Percentiles rank a stretch among this genome's conserved stretches.
These are phyloP conservation scores for Parus major DNA, from an alignment of 2,113 vertebrate species.

Conservation along the genomic window DNA sequence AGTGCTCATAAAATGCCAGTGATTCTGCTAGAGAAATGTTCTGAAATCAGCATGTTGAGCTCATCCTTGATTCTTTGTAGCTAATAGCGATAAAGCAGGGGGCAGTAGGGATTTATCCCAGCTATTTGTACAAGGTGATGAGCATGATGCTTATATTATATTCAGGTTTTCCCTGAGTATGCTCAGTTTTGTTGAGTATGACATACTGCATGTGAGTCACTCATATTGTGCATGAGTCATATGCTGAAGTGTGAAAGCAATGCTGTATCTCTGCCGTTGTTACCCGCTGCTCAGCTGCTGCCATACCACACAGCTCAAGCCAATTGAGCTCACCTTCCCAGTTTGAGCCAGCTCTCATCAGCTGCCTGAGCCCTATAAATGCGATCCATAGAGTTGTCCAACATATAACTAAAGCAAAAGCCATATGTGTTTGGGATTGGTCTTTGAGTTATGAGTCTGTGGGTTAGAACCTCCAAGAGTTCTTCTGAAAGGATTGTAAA, in stretches of 20 bases:
- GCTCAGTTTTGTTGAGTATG: slow-evolving; percentile 44
- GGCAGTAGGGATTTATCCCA: background rate
- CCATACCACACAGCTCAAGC: slow-evolving; percentile 30
- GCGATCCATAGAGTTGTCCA: background rate
- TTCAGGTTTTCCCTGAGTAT: background rate
- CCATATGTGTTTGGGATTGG: background rate
- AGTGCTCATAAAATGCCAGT: slow-evolving; percentile 36
- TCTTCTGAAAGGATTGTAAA: background rate
- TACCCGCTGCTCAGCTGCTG: slow-evolving; percentile 62
- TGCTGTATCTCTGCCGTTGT: slow-evolving; percentile 43
- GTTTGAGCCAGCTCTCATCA: slow-evolving; percentile 4
- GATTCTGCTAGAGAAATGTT: slow-evolving; percentile 21
- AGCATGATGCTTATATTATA: background rate
- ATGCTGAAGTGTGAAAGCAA: slow-evolving; percentile 65
- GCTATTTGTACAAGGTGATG: background rate
- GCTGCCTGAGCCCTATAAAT: background rate
- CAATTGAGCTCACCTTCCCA: slow-evolving; percentile 50
- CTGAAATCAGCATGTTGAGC: slow-evolving; percentile 22
- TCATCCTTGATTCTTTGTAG: background rate
- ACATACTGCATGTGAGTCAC: slow-evolving; percentile 56
- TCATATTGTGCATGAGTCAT: slow-evolving; percentile 59
- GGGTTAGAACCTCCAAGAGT: background rate
- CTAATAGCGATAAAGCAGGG: background rate
- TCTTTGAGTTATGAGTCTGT: background rate
- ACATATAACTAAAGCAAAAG: background rate